Conservation (phyloP, 2,888 invertebrate genomes). For the Aspidapion aeneum region DNA sequence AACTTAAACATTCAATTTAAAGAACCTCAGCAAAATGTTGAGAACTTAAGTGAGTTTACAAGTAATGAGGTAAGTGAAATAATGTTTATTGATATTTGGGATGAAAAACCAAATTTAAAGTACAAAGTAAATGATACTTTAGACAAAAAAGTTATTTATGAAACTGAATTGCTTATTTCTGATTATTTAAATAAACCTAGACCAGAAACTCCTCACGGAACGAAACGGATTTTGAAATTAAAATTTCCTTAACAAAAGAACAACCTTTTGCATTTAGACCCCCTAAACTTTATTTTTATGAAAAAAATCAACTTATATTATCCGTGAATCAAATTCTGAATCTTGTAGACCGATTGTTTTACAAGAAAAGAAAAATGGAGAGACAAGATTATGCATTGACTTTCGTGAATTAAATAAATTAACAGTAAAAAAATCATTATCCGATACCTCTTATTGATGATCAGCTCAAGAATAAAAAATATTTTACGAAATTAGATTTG, state of each 20-base stretch:
- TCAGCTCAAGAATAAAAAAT: constrained; percentile 18
- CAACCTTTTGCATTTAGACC: constrained; percentile 5
- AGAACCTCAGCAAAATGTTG: background rate
- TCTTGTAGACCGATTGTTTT: constrained; percentile 19
- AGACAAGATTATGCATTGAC: constrained; percentile 15
- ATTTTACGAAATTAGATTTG: constrained; percentile 18
- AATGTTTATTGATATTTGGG: background rate
- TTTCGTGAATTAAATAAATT: constrained; percentile 18
- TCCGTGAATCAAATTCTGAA: constrained; percentile 9
- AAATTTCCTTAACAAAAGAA: constrained; percentile 8
- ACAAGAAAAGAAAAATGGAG: constrained; percentile 11
- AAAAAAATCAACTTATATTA: constrained; percentile 11
- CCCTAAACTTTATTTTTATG: constrained; percentile 6
- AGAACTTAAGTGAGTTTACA: background rate
- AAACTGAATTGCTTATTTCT: constrained; percentile 4
- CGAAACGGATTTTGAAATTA: constrained; percentile 13
- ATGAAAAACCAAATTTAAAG: background rate
- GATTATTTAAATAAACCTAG: constrained; percentile 7
- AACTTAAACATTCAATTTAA: constrained; percentile 2
- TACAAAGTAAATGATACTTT: constrained; percentile 6
- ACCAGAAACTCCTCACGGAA: constrained; percentile 6
- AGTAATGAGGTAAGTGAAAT: background rate
- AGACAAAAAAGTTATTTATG: background rate
- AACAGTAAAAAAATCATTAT: constrained; percentile 13
- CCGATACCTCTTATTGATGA: constrained; percentile 20